These are phyloP conservation scores for Andrena cerasifolii DNA, from an alignment of 1,140 invertebrate species.

Conservation along the genomic window DNA sequence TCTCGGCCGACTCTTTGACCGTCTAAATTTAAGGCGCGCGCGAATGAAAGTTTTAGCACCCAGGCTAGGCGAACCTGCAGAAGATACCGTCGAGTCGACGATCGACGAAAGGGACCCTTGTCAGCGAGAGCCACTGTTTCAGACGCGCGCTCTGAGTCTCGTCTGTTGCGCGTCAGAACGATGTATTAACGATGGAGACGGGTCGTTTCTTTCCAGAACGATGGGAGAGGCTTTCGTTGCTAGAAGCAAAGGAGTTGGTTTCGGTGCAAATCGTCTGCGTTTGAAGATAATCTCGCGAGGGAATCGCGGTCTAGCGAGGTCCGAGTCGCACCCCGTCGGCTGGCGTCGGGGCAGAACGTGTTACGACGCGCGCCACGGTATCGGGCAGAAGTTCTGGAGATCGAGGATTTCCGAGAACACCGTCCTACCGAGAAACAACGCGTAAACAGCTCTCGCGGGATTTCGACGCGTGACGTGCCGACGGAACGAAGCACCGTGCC, in stretches of 20 bases:
- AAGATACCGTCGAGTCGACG: not conserved
- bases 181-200: no score
- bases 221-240: no score
- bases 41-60: slow-evolving; percentile 6
- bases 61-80: not conserved
- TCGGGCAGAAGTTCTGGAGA: no score
- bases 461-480: not conserved
- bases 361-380: no score
- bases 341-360: slow-evolving; percentile 40
- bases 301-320: no score
- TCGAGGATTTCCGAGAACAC: not conserved
- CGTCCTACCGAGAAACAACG: not conserved
- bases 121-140: not conserved
- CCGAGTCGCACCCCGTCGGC: slow-evolving; percentile 23
- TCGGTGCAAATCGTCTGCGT: no score
- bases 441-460: not conserved
- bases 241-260: no score
- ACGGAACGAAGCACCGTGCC: not conserved
- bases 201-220: no score
- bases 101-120: not conserved
- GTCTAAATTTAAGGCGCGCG: not conserved
- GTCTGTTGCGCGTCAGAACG: no score
- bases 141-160: no score
- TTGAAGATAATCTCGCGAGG: no score
- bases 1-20: not conserved